These are phyloP conservation scores for Antechinus stuartii DNA, from an alignment of 2,113 vertebrate genomes.

Conservation along the genomic window DNA sequence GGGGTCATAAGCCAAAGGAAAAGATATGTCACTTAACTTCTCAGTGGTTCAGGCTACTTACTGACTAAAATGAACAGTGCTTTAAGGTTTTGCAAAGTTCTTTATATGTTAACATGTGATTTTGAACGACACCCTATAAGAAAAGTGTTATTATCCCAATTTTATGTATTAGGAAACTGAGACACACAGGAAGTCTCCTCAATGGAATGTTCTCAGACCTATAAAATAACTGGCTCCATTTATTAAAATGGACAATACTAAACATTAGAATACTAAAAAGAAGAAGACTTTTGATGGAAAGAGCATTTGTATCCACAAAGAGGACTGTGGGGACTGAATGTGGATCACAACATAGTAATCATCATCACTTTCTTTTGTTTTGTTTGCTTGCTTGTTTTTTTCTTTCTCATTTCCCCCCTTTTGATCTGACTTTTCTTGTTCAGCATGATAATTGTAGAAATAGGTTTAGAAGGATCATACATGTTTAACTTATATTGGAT, in stretches of 20 bases:
- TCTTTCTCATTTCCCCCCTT: too few species aligned
- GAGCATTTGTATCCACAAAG: too few species aligned
- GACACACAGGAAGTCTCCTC: neutral
- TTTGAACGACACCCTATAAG: neutral
- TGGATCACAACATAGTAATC: too few species aligned
- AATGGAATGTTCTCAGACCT: neutral
- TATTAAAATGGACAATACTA: neutral
- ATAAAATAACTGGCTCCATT: neutral
- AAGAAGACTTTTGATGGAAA: too few species aligned
- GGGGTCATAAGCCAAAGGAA: neutral
- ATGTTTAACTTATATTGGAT: too few species aligned
- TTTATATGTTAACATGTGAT: neutral
- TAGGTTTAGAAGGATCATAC: too few species aligned
- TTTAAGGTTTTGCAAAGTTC: neutral
- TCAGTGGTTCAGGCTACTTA: neutral
- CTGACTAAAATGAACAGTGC: neutral
- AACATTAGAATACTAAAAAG: neutral
- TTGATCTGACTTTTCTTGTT: too few species aligned
- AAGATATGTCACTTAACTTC: neutral
- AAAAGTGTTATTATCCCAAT: neutral
- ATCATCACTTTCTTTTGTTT: too few species aligned
- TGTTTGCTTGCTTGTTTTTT: too few species aligned
- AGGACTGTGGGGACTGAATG: too few species aligned
- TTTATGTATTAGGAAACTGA: neutral
- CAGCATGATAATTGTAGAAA: too few species aligned